Conservation (phyloP, 2,888 invertebrate species). For the Bugulina stolonifera region DNA sequence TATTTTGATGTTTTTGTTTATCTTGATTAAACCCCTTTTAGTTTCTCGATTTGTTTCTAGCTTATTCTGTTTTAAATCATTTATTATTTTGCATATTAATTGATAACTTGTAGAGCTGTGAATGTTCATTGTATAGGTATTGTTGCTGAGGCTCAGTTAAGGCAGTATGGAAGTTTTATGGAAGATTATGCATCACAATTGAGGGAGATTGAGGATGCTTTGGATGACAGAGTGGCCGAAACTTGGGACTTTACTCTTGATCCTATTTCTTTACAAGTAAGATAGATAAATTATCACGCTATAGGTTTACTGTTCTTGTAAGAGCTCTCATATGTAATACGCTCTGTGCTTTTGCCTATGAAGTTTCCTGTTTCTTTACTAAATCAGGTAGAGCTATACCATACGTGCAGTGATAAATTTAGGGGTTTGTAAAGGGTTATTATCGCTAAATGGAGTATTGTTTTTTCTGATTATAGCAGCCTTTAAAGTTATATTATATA, state of each 20-base stretch:
- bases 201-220: slow-evolving; percentile 53
- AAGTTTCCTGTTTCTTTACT: not conserved
- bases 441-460: too few relatives aligned
- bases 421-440: too few relatives aligned
- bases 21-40: too few relatives aligned
- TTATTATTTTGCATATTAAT: too few relatives aligned
- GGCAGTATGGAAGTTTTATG: slow-evolving; percentile 52
- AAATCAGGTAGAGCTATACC: too few relatives aligned
- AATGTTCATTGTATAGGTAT: slow-evolving; percentile 42
- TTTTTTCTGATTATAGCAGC: too few relatives aligned
- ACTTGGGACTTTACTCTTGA: slow-evolving; percentile 53
- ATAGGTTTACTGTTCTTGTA: not conserved
- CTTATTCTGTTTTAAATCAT: too few relatives aligned
- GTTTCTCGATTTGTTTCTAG: too few relatives aligned
- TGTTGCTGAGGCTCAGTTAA: slow-evolving; percentile 52
- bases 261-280: slow-evolving; percentile 52
- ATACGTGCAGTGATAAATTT: too few relatives aligned
- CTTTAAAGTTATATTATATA: too few relatives aligned
- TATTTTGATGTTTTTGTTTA: too few relatives aligned
- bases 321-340: not conserved
- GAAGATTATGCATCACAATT: slow-evolving; percentile 52
- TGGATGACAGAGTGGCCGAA: slow-evolving; percentile 52
- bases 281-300: not conserved
- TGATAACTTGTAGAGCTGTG: too few relatives aligned
- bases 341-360: not conserved